A percentile compares a stretch with the other conserved stretches of the same genome.
These are phyloP conservation scores for Lepidostoma basale DNA, from an alignment of 1,140 invertebrate species.

Conservation along the genomic window DNA sequence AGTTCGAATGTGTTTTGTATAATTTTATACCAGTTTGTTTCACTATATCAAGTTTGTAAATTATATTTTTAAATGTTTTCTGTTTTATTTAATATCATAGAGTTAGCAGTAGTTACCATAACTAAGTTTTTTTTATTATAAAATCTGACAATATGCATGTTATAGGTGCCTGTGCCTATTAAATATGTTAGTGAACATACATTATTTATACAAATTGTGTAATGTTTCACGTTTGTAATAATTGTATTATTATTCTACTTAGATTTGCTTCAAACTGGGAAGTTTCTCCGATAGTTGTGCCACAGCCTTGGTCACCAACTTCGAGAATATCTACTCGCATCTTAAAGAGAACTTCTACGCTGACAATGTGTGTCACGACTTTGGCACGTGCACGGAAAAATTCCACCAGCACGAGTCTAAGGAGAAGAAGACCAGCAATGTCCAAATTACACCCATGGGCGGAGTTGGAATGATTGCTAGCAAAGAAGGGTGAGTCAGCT, in stretches of 20 bases:
- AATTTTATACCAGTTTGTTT: too few relatives aligned
- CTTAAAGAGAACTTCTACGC: constrained; percentile 68
- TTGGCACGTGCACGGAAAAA: constrained; percentile 70
- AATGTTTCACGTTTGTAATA: too few relatives aligned
- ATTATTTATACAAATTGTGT: too few relatives aligned
- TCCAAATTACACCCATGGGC: constrained; percentile 64
- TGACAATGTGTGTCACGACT: constrained; percentile 73
- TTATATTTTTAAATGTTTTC: too few relatives aligned
- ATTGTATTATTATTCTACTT: constrained; percentile 24
- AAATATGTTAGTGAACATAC: too few relatives aligned
- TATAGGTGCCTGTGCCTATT: too few relatives aligned
- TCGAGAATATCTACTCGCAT: constrained; percentile 69
- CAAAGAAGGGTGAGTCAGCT: constrained; percentile 50
- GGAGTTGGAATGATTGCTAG: constrained; percentile 56
- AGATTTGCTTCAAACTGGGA: constrained; percentile 71
- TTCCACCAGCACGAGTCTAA: constrained; percentile 69
- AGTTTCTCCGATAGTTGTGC: constrained; percentile 80
- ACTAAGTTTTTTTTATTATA: too few relatives aligned
- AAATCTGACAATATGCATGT: too few relatives aligned
- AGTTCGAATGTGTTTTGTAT: too few relatives aligned
- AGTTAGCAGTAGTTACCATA: too few relatives aligned
- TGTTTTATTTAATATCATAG: too few relatives aligned
- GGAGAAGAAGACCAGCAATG: constrained; percentile 59
- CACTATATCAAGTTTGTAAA: too few relatives aligned
- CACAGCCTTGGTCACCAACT: constrained; percentile 72